Percentiles rank a stretch among this genome's conserved stretches.
Conservation (phyloP, 2,113 vertebrate species). For the Turnix velox region DNA sequence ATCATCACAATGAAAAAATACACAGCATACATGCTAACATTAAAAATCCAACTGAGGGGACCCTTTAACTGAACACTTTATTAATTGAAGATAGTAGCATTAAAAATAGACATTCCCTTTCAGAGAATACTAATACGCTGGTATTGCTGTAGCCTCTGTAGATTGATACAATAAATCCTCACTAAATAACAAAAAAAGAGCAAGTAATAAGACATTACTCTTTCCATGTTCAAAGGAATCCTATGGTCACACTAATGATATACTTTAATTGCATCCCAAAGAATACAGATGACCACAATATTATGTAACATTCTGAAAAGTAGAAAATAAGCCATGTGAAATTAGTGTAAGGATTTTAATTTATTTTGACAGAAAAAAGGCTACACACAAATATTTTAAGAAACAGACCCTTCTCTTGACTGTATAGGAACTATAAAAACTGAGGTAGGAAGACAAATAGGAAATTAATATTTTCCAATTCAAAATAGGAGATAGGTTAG, state of each 20-base stretch:
- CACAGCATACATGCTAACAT: neutral
- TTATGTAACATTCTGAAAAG: neutral
- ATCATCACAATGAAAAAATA: neutral
- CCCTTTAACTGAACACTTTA: neutral
- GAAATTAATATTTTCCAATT: neutral
- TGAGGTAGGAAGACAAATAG: neutral
- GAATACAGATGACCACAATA: neutral
- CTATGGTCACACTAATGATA: neutral
- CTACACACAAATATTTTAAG: too few relatives aligned
- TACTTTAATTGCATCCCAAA: neutral
- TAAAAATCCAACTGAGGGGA: neutral
- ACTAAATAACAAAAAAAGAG: neutral
- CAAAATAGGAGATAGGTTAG: neutral
- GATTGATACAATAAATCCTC: neutral
- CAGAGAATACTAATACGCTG: neutral
- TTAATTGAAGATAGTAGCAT: constrained; percentile 7
- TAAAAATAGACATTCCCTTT: neutral
- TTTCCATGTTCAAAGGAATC: neutral
- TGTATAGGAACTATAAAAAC: neutral
- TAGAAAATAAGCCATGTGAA: neutral
- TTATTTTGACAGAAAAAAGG: neutral
- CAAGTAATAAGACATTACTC: neutral
- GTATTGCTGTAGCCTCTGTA: neutral
- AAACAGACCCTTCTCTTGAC: neutral
- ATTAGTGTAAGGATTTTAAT: neutral